Base-by-base conservation (phyloP, 1,140 invertebrate genomes). In the Pinna nobilis region DNA sequence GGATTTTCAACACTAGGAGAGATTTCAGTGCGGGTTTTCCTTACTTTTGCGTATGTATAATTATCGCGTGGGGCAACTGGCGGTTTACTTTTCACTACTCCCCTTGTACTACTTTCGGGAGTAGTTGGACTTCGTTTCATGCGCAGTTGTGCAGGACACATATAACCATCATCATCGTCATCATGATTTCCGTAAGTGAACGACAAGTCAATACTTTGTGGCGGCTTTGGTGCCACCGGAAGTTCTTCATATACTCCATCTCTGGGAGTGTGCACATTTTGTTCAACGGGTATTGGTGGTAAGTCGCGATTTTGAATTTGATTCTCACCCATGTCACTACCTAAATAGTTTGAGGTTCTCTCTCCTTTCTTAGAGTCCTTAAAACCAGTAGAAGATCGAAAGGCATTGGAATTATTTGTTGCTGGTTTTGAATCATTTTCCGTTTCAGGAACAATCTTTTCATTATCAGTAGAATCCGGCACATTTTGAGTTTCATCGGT, bases 181-280 rank as follows among this genome's bases (percentile, higher is more conserved):
- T 66, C 67, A 3, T 78, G 70, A 1, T 35, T 13, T 3, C 47
- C 55, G 35, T 79, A 47, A 13, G n/a, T 11, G 5, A 44, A 60
- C 13, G 49, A 20, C 5, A 25, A 5, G 15, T 30, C 51, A 4
- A 25, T 55, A 23, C 25, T n/a, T 15, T 15, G 33, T 15, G 84
- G 82, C 9, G 82, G 80, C 28, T 73, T 41, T 1, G 83, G 84
- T 3, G 84, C 84, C 0, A 79, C 70, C 1, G 85, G 85, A 6
- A 86, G 76, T 73, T 85, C 82, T 63, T 86, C 85, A 69, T 86
- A 85, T n/a, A 85, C 64, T 9, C 78, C 81, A 51, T 86, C 85
- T 41, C 44, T 41, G 30, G 33, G n/a, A 7, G n/a, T 47, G 20
- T 70, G 61, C 32, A 50, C 65, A 28, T 44, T 44, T 0, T 51